These are phyloP conservation scores for Stegodyphus mimosarum DNA, from an alignment of 1,140 invertebrate genomes.

Conservation along the genomic window DNA sequence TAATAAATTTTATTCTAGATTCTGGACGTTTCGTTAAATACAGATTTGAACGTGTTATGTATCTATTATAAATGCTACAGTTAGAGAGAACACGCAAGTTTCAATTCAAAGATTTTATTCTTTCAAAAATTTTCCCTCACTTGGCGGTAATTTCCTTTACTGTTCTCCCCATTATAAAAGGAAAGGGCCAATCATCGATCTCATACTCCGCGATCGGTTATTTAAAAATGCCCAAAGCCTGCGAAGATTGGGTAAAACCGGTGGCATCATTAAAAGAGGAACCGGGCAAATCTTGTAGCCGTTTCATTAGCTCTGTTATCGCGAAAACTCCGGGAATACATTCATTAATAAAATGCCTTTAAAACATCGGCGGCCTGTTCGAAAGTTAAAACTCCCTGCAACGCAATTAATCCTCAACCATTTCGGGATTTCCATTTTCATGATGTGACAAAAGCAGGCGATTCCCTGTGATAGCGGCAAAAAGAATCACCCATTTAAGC, in stretches of 20 bases:
- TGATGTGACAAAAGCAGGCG: slow-evolving; percentile 45
- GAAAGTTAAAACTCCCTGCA: slow-evolving; percentile 43
- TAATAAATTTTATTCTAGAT: too few relatives aligned
- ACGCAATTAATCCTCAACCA: slow-evolving; percentile 36
- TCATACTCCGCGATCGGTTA: slow-evolving; percentile 33
- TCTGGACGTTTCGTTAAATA: too few relatives aligned
- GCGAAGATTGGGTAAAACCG: slow-evolving; percentile 8
- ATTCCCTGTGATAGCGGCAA: background rate
- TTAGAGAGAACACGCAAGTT: too few relatives aligned
- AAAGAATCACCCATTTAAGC: background rate
- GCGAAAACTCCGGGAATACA: slow-evolving; percentile 13
- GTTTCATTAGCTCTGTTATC: slow-evolving; percentile 56
- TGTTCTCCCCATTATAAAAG: too few relatives aligned
- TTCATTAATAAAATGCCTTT: slow-evolving; percentile 58
- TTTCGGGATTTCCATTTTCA: slow-evolving; percentile 17
- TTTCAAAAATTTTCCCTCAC: too few relatives aligned
- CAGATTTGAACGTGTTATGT: too few relatives aligned
- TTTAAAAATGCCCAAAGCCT: slow-evolving; percentile 28
- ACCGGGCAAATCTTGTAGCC: slow-evolving; percentile 1
- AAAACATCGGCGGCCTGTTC: slow-evolving; percentile 37
- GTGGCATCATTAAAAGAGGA: slow-evolving; percentile 36
- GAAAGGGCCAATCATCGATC: slow-evolving; percentile 6
- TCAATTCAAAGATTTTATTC: too few relatives aligned
- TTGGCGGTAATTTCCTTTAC: too few relatives aligned
- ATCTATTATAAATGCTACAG: too few relatives aligned